A percentile compares a stretch with the other conserved stretches of the same genome.
Evolutionary conservation across 1,140 invertebrate genomes (phyloP).

Genomic region (Contarinia nasturtii): DNA sequence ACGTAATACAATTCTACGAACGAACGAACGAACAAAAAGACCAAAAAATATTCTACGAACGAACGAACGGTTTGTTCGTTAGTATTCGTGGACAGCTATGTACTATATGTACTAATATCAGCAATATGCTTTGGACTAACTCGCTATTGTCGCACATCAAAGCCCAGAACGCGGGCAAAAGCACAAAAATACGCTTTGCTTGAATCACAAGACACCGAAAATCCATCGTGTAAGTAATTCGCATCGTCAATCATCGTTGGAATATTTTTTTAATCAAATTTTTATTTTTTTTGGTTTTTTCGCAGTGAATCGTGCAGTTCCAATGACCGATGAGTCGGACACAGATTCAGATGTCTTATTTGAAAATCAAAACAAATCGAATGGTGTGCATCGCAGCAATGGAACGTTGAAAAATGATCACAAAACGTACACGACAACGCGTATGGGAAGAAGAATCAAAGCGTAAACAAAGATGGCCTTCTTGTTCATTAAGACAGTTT

Average conservation of each 20-base stretch:
- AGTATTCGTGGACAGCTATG: too few relatives aligned
- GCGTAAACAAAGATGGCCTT: conserved; percentile 16
- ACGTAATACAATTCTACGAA: too few relatives aligned
- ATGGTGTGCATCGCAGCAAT: conserved; percentile 25
- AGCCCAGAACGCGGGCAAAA: conserved; percentile 23
- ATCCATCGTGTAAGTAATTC: conserved; percentile 26
- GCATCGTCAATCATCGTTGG: not conserved
- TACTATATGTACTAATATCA: conserved; percentile 33
- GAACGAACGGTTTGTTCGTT: too few relatives aligned
- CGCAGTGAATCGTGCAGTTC: conserved; percentile 30
- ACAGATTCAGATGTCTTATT: conserved; percentile 58
- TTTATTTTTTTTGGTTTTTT: too few relatives aligned
- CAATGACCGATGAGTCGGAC: conserved; percentile 53
- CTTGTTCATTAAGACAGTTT: too few relatives aligned
- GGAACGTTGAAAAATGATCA: conserved; percentile 11
- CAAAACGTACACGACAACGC: conserved; percentile 30
- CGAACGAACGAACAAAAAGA: too few relatives aligned
- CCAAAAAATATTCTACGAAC: too few relatives aligned
- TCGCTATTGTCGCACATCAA: conserved; percentile 39
- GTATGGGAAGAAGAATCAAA: conserved; percentile 30
- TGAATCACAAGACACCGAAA: conserved; percentile 33
- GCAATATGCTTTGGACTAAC: conserved; percentile 48
- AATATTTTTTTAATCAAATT: too few relatives aligned
- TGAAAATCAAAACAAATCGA: conserved; percentile 34
- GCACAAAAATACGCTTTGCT: conserved; percentile 39